Conservation (phyloP, 1,140 invertebrate species). For the Pseudomyrmex cubaensis region DNA sequence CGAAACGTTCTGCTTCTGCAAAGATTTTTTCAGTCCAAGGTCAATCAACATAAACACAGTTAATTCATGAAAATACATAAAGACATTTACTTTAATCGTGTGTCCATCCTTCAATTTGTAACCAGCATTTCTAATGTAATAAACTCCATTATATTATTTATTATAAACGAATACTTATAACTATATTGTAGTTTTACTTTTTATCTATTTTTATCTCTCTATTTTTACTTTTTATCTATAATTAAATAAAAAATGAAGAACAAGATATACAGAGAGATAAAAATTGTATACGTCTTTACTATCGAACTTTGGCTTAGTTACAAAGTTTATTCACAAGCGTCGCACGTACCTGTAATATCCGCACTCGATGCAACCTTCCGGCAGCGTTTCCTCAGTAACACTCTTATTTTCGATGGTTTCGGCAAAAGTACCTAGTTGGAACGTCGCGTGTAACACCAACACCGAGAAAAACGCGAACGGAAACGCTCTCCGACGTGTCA, state of each 20-base stretch:
- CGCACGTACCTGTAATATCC: conserved; percentile 75
- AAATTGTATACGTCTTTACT: background rate
- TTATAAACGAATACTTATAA: too few species aligned
- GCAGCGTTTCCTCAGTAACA: conserved; percentile 43
- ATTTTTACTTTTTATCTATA: background rate
- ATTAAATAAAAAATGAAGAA: conserved; percentile 1
- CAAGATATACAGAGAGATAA: background rate
- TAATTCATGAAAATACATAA: too few species aligned
- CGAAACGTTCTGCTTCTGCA: too few species aligned
- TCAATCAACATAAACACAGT: too few species aligned
- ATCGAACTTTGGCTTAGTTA: background rate
- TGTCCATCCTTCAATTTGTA: too few species aligned
- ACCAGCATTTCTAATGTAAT: too few species aligned
- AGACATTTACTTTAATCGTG: too few species aligned
- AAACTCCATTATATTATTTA: too few species aligned
- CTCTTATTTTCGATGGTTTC: conserved; percentile 38
- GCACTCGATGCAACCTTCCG: conserved; percentile 73
- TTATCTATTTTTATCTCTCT: too few species aligned
- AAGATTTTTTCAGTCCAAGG: too few species aligned
- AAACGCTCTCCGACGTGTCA: conserved; percentile 73
- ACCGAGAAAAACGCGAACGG: conserved; percentile 61
- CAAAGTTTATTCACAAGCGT: background rate
- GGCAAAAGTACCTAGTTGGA: conserved; percentile 41
- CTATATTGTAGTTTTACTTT: too few species aligned
- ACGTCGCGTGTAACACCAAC: conserved; percentile 42